phyloP scores from a whole-genome alignment of 2,113 vertebrate genomes.

The Alosa alosa region DNA sequence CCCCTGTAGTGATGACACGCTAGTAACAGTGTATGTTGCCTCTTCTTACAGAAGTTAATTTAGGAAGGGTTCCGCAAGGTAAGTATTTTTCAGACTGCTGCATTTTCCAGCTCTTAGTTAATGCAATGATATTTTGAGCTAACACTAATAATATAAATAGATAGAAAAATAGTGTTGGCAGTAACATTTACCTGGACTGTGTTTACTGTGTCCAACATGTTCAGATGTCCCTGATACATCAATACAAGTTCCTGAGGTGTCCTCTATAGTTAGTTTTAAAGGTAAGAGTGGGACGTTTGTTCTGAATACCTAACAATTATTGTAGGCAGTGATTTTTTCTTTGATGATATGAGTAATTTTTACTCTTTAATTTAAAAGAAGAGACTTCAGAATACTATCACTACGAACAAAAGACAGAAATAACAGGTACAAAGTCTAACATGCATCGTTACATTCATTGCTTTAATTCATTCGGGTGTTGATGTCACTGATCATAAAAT shows the following conservation, averaged over 20 bases:
- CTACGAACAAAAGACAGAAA: constrained; percentile 56
- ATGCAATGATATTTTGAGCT: neutral
- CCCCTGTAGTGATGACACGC: constrained; percentile 13
- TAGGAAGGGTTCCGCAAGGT: constrained; percentile 84
- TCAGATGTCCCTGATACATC: constrained; percentile 82
- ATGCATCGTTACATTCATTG: neutral
- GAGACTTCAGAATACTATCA: constrained; percentile 50
- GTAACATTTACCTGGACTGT: neutral
- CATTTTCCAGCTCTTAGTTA: constrained; percentile 3
- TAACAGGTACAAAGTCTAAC: constrained; percentile 57
- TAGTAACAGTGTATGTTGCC: constrained; percentile 49
- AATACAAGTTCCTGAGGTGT: constrained; percentile 66
- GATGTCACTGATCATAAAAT: neutral
- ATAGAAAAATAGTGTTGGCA: neutral
- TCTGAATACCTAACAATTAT: neutral
- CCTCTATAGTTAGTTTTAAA: constrained; percentile 65
- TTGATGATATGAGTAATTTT: neutral
- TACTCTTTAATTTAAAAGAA: constrained; percentile 52
- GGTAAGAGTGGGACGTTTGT: constrained; percentile 61
- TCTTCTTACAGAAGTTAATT: constrained; percentile 81
- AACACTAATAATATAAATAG: neutral
- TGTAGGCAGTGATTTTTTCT: neutral
- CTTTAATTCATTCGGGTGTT: neutral
- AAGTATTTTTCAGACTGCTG: constrained; percentile 56
- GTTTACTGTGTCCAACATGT: constrained; percentile 35